Conservation (phyloP, 1,140 invertebrate genomes). For the Agrypnia vestita region DNA sequence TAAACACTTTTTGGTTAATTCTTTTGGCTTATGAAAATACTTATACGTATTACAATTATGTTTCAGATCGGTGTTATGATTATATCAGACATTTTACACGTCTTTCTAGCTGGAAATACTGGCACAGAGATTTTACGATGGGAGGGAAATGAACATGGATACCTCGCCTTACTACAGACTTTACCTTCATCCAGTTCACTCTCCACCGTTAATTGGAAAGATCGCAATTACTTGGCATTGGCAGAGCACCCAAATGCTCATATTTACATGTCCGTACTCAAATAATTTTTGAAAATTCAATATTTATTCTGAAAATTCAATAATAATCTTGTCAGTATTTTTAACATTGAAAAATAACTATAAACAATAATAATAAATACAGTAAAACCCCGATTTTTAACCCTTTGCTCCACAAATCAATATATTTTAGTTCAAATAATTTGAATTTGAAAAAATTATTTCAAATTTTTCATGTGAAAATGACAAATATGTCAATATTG, state of each 20-base stretch:
- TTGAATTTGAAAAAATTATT: too few relatives aligned
- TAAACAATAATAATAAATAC: too few relatives aligned
- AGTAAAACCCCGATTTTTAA: too few relatives aligned
- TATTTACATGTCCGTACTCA: slow-evolving; percentile 47
- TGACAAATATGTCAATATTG: too few relatives aligned
- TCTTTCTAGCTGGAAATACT: not conserved
- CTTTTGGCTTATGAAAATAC: too few relatives aligned
- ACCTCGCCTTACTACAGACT: slow-evolving; percentile 35
- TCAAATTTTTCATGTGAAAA: too few relatives aligned
- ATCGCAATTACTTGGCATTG: slow-evolving; percentile 33
- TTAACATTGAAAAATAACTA: too few relatives aligned
- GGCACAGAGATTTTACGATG: slow-evolving; percentile 8
- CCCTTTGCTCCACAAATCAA: too few relatives aligned
- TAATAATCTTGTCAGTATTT: too few relatives aligned
- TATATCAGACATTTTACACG: slow-evolving; percentile 21
- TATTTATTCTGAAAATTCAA: not conserved
- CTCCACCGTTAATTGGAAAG: slow-evolving; percentile 15
- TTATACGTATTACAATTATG: not conserved
- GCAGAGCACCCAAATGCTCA: not conserved
- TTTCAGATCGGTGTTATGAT: slow-evolving; percentile 15
- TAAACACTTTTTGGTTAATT: too few relatives aligned
- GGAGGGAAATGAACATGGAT: not conserved
- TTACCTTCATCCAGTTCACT: not conserved
- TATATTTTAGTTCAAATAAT: too few relatives aligned
- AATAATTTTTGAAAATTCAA: not conserved